phyloP scores from a whole-genome alignment of 2,113 vertebrate genomes.

The Steatornis caripensis region DNA sequence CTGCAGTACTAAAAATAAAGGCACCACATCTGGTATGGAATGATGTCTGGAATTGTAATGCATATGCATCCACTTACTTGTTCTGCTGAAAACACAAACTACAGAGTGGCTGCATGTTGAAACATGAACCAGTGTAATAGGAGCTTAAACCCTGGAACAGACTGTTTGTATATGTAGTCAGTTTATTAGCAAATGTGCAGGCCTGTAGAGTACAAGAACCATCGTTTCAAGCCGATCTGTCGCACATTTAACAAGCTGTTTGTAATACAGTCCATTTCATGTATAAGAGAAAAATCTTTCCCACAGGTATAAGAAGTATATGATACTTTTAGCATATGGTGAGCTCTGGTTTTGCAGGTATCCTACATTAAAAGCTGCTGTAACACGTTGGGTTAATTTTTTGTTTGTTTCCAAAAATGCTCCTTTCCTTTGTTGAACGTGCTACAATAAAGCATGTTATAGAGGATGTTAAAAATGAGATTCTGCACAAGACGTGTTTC shows the following conservation, averaged over 20 bases:
- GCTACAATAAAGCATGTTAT: not conserved
- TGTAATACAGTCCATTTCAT: constrained; percentile 64
- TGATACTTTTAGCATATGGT: constrained; percentile 19
- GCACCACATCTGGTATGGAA: constrained; percentile 80
- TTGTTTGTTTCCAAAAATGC: not conserved
- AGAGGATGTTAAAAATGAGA: not conserved
- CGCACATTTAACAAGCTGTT: constrained; percentile 72
- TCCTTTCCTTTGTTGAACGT: not conserved
- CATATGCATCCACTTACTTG: constrained; percentile 67
- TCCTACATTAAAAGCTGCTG: not conserved
- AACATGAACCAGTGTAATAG: constrained; percentile 77
- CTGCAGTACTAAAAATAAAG: constrained; percentile 75
- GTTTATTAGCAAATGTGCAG: constrained; percentile 68
- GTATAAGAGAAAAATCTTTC: constrained; percentile 42
- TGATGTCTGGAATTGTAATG: constrained; percentile 81
- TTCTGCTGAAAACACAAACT: constrained; percentile 73
- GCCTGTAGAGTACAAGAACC: constrained; percentile 45
- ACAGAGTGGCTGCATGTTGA: constrained; percentile 54
- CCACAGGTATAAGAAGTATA: constrained; percentile 41
- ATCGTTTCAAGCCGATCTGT: constrained; percentile 45
- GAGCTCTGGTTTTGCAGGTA: not conserved
- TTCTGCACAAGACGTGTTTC: not conserved
- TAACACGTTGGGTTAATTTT: not conserved
- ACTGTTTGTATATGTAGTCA: constrained; percentile 71
- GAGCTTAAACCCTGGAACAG: constrained; percentile 76